Evolutionary conservation across 2,888 invertebrate genomes (phyloP).

Genomic region (Rapana venosa): DNA sequence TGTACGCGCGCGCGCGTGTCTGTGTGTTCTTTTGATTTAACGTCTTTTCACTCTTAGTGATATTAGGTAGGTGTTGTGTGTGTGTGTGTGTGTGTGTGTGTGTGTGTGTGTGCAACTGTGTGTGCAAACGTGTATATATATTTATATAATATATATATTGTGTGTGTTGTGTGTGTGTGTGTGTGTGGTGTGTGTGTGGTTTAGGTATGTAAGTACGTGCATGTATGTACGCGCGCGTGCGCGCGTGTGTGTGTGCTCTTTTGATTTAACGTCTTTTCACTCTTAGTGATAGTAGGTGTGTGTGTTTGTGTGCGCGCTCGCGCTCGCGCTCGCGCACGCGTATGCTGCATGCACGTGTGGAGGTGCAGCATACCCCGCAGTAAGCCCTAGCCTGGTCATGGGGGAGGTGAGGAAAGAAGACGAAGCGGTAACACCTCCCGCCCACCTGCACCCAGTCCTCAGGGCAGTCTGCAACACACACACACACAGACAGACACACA

Average conservation of each 20-base stretch:
- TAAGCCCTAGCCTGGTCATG: too few relatives aligned
- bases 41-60: too few relatives aligned
- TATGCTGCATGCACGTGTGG: background rate
- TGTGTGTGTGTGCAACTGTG: constrained; percentile 18
- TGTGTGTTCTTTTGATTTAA: too few relatives aligned
- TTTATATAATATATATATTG: too few relatives aligned
- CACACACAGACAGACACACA: constrained; percentile 5
- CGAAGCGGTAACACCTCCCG: too few relatives aligned
- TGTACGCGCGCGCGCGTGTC: too few relatives aligned
- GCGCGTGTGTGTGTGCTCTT: background rate
- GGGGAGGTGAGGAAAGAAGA: too few relatives aligned
- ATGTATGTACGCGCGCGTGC: constrained; percentile 1
- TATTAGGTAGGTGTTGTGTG: too few relatives aligned
- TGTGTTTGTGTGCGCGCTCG: background rate
- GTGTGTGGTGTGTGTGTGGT: background rate
- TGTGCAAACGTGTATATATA: too few relatives aligned
- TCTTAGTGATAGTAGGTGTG: background rate
- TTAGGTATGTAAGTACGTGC: background rate
- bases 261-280: background rate
- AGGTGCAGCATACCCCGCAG: too few relatives aligned
- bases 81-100: constrained; percentile 18
- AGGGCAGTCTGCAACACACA: background rate
- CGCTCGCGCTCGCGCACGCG: background rate
- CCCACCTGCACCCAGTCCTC: too few relatives aligned
- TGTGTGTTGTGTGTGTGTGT: constrained; percentile 18